Percentiles rank a stretch among this genome's conserved stretches.
Evolutionary conservation across 1,140 invertebrate species (phyloP).

Genomic region (Tigriopus japonicus): DNA sequence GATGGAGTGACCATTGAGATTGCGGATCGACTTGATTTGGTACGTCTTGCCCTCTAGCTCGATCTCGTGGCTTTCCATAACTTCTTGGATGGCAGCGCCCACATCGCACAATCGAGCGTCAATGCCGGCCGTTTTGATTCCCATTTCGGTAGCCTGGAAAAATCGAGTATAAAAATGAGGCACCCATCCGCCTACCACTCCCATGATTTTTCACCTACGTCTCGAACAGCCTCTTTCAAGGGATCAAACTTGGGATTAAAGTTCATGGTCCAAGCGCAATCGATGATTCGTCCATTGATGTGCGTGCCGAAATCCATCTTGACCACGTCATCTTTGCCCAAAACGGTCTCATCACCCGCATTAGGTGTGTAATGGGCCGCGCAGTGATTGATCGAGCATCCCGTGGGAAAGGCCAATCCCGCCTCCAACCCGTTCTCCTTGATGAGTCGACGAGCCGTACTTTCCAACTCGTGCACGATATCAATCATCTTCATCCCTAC

Average conservation of each 20-base stretch:
- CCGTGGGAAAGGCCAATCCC: constrained; percentile 94
- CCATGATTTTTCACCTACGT: constrained; percentile 48
- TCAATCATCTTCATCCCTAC: constrained; percentile 94
- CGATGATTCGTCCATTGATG: constrained; percentile 92
- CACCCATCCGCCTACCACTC: neutral
- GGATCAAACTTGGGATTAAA: constrained; percentile 96
- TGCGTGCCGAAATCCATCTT: constrained; percentile 99
- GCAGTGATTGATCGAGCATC: constrained; percentile 94
- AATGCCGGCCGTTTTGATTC: constrained; percentile 56
- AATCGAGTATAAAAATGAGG: neutral
- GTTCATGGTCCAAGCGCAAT: constrained; percentile 92
- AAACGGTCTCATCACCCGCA: constrained; percentile 83
- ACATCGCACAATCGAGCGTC: constrained; percentile 95
- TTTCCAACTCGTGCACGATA: constrained; percentile 92
- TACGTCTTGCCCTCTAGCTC: constrained; percentile 93
- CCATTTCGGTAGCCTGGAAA: neutral
- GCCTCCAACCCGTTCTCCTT: constrained; percentile 87
- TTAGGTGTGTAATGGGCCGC: constrained; percentile 99
- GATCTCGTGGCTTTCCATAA: constrained; percentile 98
- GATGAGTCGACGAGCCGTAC: constrained; percentile 71
- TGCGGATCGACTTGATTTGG: constrained; percentile 90
- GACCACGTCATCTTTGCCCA: constrained; percentile 93
- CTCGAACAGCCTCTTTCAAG: constrained; percentile 81
- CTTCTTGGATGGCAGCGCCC: constrained; percentile 92
- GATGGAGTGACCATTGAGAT: constrained; percentile 96